Evolutionary conservation across 1,140 invertebrate genomes (phyloP).

Genomic region (Tetramorium parvispinum): DNA sequence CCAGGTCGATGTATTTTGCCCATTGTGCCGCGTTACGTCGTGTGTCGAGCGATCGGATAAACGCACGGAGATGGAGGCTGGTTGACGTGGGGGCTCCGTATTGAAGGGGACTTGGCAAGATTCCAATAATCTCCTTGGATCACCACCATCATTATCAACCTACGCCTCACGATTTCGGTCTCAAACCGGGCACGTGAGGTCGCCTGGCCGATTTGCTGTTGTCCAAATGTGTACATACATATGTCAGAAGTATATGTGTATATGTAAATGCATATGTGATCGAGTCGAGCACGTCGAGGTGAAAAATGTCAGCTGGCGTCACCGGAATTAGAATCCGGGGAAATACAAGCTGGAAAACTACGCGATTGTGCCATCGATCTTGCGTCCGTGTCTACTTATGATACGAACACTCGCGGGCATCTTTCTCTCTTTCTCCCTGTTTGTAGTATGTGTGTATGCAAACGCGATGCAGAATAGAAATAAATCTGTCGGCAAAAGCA

Average conservation of each 20-base stretch:
- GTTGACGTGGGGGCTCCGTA: slow-evolving; percentile 61
- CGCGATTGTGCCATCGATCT: slow-evolving; percentile 53
- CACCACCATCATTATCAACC: slow-evolving; percentile 62
- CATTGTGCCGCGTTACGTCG: slow-evolving; percentile 65
- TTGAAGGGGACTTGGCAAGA: slow-evolving; percentile 72
- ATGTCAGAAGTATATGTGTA: neutral
- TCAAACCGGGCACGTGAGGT: slow-evolving; percentile 48
- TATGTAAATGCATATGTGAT: neutral
- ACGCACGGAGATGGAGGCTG: slow-evolving; percentile 62
- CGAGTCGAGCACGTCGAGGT: slow-evolving; percentile 22
- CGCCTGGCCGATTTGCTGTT: slow-evolving; percentile 55
- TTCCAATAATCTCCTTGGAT: slow-evolving; percentile 78
- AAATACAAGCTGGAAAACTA: slow-evolving; percentile 52
- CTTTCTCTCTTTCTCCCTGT: neutral
- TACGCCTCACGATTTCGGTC: slow-evolving; percentile 44
- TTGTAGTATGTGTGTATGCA: neutral
- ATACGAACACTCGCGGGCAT: neutral
- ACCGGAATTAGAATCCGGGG: slow-evolving; percentile 54
- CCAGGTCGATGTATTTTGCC: slow-evolving; percentile 31
- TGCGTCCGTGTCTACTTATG: slow-evolving; percentile 29
- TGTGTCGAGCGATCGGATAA: slow-evolving; percentile 68
- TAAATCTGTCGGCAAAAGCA: neutral
- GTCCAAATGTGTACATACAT: slow-evolving; percentile 23
- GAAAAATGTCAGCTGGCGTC: slow-evolving; percentile 46
- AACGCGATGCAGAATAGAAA: neutral